Conservation (phyloP, 2,797 vertebrate genomes). For the Spinibarbus caldwelli region DNA sequence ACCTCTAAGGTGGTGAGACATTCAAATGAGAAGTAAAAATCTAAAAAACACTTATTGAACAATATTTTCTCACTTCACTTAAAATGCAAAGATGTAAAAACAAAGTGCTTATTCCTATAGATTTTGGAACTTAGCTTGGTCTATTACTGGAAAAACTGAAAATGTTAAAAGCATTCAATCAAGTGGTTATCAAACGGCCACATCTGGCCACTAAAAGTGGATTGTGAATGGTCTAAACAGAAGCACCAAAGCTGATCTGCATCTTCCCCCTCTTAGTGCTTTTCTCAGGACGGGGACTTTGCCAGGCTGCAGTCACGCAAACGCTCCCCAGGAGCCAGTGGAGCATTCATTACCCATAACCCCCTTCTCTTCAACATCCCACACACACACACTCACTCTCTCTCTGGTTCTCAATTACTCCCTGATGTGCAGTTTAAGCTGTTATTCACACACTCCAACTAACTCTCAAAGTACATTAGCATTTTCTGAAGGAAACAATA, state of each 20-base stretch:
- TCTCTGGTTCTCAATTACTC: constrained; percentile 54
- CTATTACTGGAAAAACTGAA: not conserved
- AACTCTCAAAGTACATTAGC: not conserved
- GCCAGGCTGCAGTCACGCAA: constrained; percentile 59
- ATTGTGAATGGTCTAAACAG: constrained; percentile 22
- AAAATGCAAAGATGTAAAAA: not conserved
- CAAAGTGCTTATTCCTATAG: not conserved
- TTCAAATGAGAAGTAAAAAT: not conserved
- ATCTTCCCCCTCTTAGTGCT: constrained; percentile 28
- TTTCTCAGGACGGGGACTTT: constrained; percentile 11
- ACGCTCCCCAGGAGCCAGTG: constrained; percentile 27
- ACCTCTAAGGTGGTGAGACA: not conserved
- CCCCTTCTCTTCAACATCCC: constrained; percentile 39
- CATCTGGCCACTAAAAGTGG: too few species aligned
- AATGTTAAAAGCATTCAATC: not conserved
- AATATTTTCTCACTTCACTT: not conserved
- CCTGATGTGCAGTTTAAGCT: constrained; percentile 49
- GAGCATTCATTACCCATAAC: constrained; percentile 53
- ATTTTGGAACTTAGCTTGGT: not conserved
- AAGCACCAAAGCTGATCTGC: constrained; percentile 2
- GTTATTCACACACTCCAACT: constrained; percentile 8
- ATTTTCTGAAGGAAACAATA: not conserved
- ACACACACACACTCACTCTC: not conserved
- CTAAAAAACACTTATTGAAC: not conserved
- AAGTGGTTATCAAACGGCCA: not conserved